Evolutionary conservation across 2,888 invertebrate genomes (phyloP).

Genomic region (Megaustenia siamemsis): DNA sequence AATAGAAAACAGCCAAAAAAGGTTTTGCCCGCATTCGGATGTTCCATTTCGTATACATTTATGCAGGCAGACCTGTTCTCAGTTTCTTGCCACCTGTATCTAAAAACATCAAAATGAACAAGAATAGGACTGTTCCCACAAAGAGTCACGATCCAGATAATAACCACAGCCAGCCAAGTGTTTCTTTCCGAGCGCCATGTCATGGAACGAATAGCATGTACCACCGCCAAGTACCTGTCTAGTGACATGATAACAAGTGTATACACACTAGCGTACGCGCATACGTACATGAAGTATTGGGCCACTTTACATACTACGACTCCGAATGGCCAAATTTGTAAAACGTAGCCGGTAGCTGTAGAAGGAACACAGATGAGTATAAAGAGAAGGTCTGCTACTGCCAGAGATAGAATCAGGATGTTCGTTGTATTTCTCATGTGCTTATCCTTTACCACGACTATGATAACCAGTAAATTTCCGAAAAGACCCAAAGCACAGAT

Average conservation of each 20-base stretch:
- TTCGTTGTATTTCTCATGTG: conserved; percentile 96
- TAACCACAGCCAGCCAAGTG: conserved; percentile 88
- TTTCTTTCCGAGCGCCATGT: conserved; percentile 90
- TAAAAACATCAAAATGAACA: conserved; percentile 66
- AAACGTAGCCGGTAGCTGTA: conserved; percentile 92
- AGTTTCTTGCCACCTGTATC: conserved; percentile 78
- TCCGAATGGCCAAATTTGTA: conserved; percentile 94
- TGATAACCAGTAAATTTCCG: conserved; percentile 92
- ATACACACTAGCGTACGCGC: conserved; percentile 95
- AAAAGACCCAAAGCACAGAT: conserved; percentile 92
- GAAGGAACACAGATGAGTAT: conserved; percentile 96
- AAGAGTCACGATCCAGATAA: conserved; percentile 89
- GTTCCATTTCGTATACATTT: conserved; percentile 53
- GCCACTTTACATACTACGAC: conserved; percentile 93
- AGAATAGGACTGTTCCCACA: conserved; percentile 76
- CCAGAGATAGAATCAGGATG: conserved; percentile 92
- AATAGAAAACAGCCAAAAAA: conserved; percentile 84
- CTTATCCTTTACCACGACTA: conserved; percentile 92
- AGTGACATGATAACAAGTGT: conserved; percentile 95
- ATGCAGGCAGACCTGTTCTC: conserved; percentile 71
- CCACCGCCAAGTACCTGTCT: conserved; percentile 94
- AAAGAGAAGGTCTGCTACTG: conserved; percentile 93
- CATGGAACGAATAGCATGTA: conserved; percentile 94
- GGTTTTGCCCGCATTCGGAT: conserved; percentile 45
- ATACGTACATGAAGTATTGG: conserved; percentile 94